Evolutionary conservation across 2,888 invertebrate species (phyloP), one percentile per base, ranked within the genome.

Genomic region (Yponomeuta cagnagella): DNA sequence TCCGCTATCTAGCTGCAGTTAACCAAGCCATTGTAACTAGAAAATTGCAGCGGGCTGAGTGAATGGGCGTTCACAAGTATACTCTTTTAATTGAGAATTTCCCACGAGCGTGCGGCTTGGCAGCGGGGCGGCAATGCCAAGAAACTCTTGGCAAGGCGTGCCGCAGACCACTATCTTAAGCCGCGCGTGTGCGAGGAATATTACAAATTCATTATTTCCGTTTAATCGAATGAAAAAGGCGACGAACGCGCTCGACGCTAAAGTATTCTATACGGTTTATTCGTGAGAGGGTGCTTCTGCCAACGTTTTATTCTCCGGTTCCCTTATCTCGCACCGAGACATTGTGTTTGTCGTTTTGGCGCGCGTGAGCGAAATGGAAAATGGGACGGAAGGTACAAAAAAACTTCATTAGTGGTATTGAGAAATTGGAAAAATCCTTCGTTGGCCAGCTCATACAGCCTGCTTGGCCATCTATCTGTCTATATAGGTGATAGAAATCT

Each of bases 51-150:
- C 12, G 43, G 23, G 68, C 43, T 48, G 30, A 68, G 68, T 68
- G 43, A 68, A 68, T 37, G 9, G 23, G 43, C 48, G 68, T 68
- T 68, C 48, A 68, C 43, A 23, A 68, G 68, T 48, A 43, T 68
- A n/a, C 48, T 68, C 76, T 84, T 85, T 86, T 88, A 87, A 87
- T 86, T 85, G 85, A 82, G 80, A 77, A 78, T 79, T 81, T 80
- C 78, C 82, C 79, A 78, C 79, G 78, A 58, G 52, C 52, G 52
- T 58, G 52, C 52, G 52, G 52, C 52, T 58, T 58, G 52, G 78
- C 78, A 77, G 78, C 70, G 76, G 78, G 71, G 68, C 68, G 48
- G 73, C 73, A 37, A 74, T 80, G 81, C 81, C 81, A 82, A 81
- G 79, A 76, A 76, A 80, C 80, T 84, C 81, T 86, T 87, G 87